Evolutionary conservation across 2,888 invertebrate species (phyloP).

Genomic region (Dryomyza anilis): DNA sequence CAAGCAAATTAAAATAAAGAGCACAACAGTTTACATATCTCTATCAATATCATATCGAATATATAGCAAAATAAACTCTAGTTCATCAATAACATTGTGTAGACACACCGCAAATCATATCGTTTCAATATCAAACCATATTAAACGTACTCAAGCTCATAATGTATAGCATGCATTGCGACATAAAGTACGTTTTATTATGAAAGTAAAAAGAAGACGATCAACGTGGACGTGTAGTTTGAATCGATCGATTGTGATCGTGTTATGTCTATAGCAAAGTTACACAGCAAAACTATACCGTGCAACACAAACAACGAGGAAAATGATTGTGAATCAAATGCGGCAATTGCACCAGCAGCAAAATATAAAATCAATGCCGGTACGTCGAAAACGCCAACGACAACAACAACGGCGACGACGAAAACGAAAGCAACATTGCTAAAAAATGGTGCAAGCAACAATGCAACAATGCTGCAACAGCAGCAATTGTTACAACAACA

Average conservation of each 20-base stretch:
- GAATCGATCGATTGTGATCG: conserved; percentile 27
- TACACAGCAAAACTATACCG: conserved; percentile 48
- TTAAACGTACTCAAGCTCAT: too few relatives aligned
- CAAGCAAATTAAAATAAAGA: too few relatives aligned
- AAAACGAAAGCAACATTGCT: conserved; percentile 36
- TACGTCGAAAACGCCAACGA: conserved; percentile 22
- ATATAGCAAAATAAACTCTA: neutral
- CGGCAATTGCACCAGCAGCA: too few relatives aligned
- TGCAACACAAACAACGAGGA: conserved; percentile 26
- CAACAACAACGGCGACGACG: conserved; percentile 20
- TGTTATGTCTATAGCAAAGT: conserved; percentile 58
- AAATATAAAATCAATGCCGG: conserved; percentile 30
- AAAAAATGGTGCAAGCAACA: neutral
- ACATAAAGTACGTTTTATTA: conserved; percentile 18
- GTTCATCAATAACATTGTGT: neutral
- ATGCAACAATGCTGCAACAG: conserved; percentile 2
- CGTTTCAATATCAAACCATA: too few relatives aligned
- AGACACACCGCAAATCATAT: too few relatives aligned
- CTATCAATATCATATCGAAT: neutral
- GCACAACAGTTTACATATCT: too few relatives aligned
- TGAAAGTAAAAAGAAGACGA: conserved; percentile 48
- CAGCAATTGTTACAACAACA: neutral
- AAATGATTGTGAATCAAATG: too few relatives aligned
- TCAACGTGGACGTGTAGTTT: neutral
- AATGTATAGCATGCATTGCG: neutral